phyloP scores from a whole-genome alignment of 1,140 invertebrate genomes.

The Wasmannia auropunctata region DNA sequence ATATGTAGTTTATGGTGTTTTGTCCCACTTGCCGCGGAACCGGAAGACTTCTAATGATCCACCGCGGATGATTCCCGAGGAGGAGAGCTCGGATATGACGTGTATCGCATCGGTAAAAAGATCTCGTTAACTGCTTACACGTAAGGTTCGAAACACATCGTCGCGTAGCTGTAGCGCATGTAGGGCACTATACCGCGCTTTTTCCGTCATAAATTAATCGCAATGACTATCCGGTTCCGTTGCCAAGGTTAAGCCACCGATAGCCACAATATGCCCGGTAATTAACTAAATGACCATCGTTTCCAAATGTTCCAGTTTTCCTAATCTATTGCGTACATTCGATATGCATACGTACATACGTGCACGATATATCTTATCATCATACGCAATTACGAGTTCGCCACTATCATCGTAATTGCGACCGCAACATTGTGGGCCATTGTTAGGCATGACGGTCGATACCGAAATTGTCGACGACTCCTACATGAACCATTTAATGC shows the following conservation, averaged over 20 bases:
- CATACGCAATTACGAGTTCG: constrained; percentile 62
- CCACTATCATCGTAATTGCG: constrained; percentile 59
- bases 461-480: not conserved
- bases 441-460: not conserved
- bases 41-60: constrained; percentile 75
- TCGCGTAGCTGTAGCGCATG: constrained; percentile 8
- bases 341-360: constrained; percentile 21
- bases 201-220: not conserved
- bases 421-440: constrained; percentile 33
- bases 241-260: constrained; percentile 3
- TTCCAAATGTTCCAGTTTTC: constrained; percentile 69
- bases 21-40: constrained; percentile 69
- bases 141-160: not conserved
- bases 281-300: constrained; percentile 54
- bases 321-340: constrained; percentile 61
- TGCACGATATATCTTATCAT: constrained; percentile 34
- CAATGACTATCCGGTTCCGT: not conserved
- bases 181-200: not conserved
- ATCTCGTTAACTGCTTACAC: not conserved
- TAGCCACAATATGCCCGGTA: constrained; percentile 50
- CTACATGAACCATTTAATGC: not conserved
- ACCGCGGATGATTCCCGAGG: not conserved
- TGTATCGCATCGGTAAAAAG: constrained; percentile 28
- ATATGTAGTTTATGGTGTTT: constrained; percentile 75
- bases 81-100: not conserved